phyloP scores from a whole-genome alignment of 2,797 vertebrate species.

The Rhyacichthys aspro region DNA sequence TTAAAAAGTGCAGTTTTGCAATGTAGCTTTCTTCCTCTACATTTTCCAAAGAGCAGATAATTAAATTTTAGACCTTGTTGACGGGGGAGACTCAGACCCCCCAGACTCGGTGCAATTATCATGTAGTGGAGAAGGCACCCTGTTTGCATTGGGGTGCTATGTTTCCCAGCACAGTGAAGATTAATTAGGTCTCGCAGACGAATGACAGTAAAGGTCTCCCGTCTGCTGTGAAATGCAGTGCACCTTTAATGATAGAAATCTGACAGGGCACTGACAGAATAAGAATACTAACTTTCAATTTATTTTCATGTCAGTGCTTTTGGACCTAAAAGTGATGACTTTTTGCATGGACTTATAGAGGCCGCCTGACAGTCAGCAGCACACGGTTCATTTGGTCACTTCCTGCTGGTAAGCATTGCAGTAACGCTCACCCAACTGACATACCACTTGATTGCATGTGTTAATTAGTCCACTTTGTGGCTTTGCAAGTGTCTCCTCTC shows the following conservation, averaged over 20 bases:
- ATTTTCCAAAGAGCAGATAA: constrained; percentile 80
- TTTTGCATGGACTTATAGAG: constrained; percentile 19
- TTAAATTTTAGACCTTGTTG: constrained; percentile 81
- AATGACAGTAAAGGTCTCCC: constrained; percentile 66
- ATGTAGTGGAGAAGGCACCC: constrained; percentile 65
- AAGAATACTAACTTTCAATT: constrained; percentile 5
- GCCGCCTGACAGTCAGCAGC: constrained; percentile 48
- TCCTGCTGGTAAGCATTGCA: constrained; percentile 53
- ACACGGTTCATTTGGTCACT: constrained; percentile 55
- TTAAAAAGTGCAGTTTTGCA: constrained; percentile 76
- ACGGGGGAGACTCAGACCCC: constrained; percentile 71
- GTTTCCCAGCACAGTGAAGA: constrained; percentile 78
- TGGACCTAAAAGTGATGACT: constrained; percentile 13
- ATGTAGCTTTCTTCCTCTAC: constrained; percentile 68
- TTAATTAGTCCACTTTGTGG: constrained; percentile 72
- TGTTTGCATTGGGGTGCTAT: constrained; percentile 78
- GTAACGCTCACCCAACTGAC: constrained; percentile 67
- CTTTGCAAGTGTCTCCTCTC: constrained; percentile 62
- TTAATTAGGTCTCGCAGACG: constrained; percentile 77
- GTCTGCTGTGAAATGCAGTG: constrained; percentile 54
- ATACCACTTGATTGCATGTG: constrained; percentile 65
- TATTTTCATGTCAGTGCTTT: constrained; percentile 8
- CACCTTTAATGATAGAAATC: constrained; percentile 49
- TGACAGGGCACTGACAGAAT: constrained; percentile 30
- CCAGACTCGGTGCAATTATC: constrained; percentile 78